Percentiles rank a stretch among this genome's conserved stretches.
These are phyloP conservation scores for Muraenolepis orangiensis DNA, from an alignment of 2,797 vertebrate species.

Conservation along the genomic window DNA sequence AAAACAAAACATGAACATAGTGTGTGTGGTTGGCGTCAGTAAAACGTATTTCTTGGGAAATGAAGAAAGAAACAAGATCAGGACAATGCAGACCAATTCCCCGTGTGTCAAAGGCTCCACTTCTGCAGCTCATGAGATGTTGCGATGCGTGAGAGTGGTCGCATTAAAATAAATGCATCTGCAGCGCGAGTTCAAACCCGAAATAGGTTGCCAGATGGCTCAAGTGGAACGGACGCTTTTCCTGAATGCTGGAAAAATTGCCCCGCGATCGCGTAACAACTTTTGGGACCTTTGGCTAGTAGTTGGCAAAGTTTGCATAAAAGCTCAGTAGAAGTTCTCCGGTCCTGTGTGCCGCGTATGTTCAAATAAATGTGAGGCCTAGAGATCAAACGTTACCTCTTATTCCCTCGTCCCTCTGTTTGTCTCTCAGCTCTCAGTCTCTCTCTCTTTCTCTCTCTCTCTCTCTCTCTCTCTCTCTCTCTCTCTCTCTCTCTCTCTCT, in stretches of 20 bases:
- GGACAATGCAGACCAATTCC: background rate
- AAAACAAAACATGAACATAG: background rate
- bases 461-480: too few relatives aligned
- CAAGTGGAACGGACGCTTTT: background rate
- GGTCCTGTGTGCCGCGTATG: background rate
- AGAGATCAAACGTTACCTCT: constrained; percentile 16
- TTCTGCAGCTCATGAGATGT: background rate
- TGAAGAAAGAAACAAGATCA: background rate
- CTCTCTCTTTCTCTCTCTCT: too few relatives aligned
- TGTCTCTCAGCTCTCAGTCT: too few relatives aligned
- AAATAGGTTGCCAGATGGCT: background rate
- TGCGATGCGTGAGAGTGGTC: background rate
- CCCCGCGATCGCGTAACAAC: constrained; percentile 9
- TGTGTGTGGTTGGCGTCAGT: background rate
- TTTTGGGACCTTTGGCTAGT: constrained; percentile 26
- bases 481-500: too few relatives aligned
- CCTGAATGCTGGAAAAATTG: background rate
- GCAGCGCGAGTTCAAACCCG: too few relatives aligned
- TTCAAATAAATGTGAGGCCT: constrained; percentile 30
- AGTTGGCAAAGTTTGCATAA: constrained; percentile 15
- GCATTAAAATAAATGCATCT: background rate
- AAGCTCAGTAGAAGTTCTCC: background rate
- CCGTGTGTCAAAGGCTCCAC: background rate
- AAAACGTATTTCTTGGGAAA: background rate
- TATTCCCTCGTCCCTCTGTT: constrained; percentile 17